These are phyloP conservation scores for Amphipyra tragopoginis DNA, from an alignment of 2,888 invertebrate species.

Conservation along the genomic window DNA sequence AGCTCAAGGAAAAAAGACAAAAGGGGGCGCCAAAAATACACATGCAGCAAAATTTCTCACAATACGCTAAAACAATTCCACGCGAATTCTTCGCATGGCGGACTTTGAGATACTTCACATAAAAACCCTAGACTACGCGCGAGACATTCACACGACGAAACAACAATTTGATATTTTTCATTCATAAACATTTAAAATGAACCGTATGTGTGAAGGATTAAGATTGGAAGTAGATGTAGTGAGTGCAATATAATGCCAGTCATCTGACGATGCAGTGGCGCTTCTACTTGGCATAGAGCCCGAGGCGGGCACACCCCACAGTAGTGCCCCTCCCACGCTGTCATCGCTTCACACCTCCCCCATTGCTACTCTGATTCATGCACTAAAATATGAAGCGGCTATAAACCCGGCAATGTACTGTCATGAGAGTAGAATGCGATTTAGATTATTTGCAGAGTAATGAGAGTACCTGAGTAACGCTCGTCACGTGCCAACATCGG, in stretches of 20 bases:
- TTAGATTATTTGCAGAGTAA: conserved; percentile 61
- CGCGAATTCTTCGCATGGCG: conserved; percentile 72
- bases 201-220: conserved; percentile 67
- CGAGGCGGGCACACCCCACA: conserved; percentile 76
- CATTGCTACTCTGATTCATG: conserved; percentile 77
- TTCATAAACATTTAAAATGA: conserved; percentile 58
- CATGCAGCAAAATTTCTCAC: conserved; percentile 59
- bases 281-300: conserved; percentile 85
- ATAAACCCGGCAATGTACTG: conserved; percentile 76
- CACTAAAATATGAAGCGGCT: conserved; percentile 71
- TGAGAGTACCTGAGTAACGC: conserved; percentile 61
- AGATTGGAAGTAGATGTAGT: conserved; percentile 54
- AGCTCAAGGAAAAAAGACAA: conserved; percentile 55
- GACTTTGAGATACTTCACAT: conserved; percentile 82
- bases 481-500: conserved; percentile 55
- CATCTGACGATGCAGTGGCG: conserved; percentile 83
- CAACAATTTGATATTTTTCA: conserved; percentile 61
- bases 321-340: conserved; percentile 74
- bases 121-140: conserved; percentile 83
- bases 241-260: conserved; percentile 64
- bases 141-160: conserved; percentile 79
- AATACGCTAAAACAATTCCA: conserved; percentile 67
- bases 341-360: conserved; percentile 75
- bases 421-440: conserved; percentile 57
- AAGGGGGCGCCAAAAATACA: conserved; percentile 61